phyloP scores from a whole-genome alignment of 2,797 vertebrate species.

The Helarctos malayanus region DNA sequence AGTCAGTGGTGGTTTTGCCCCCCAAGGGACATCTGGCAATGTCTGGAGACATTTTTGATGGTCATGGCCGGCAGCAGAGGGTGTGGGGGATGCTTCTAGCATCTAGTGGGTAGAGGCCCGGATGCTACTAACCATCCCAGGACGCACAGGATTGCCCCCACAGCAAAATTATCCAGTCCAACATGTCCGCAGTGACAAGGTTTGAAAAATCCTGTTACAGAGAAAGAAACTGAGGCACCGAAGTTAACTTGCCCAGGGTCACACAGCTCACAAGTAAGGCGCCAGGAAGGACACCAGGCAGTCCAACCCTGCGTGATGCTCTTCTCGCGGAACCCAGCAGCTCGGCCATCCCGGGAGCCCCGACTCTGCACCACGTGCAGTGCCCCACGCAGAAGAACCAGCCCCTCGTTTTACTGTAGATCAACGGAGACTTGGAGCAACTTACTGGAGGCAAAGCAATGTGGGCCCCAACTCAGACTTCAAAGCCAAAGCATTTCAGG shows the following conservation, averaged over 20 bases:
- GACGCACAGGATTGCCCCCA: not conserved
- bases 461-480: not conserved
- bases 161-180: not conserved
- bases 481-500: not conserved
- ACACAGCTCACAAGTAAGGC: not conserved
- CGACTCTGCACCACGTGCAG: not conserved
- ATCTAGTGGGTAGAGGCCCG: not conserved
- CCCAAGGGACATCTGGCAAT: not conserved
- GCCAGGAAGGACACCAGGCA: not conserved
- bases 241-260: not conserved
- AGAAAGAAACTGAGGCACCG: not conserved
- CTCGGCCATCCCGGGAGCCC: not conserved
- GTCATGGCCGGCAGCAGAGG: not conserved
- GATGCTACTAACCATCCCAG: not conserved
- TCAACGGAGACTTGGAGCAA: not conserved
- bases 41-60: conserved; percentile 13
- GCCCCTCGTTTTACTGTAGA: not conserved
- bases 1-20: not conserved
- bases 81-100: not conserved
- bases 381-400: accelerated
- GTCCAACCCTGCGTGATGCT: not conserved
- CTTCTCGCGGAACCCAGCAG: not conserved
- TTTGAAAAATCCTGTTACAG: not conserved
- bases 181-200: not conserved
- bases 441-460: not conserved